These are phyloP conservation scores for Leucoraja ocellata DNA, from an alignment of 2,797 vertebrate species.

Conservation along the genomic window DNA sequence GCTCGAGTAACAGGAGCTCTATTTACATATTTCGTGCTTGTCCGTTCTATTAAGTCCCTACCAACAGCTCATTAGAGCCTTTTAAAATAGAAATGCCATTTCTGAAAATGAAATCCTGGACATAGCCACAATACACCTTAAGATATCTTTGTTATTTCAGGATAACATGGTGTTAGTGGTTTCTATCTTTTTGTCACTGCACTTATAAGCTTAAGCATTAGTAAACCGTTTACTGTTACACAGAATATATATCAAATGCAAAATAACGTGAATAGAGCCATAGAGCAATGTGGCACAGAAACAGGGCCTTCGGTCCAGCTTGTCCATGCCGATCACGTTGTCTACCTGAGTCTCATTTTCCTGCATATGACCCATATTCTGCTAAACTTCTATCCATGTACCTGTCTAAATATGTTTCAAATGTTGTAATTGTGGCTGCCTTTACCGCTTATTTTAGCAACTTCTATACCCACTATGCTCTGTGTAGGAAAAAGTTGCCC, in stretches of 20 bases:
- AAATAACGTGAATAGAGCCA: neutral
- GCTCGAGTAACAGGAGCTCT: neutral
- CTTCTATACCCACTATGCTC: too few species aligned
- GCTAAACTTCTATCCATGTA: too few species aligned
- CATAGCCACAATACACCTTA: neutral
- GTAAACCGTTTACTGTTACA: neutral
- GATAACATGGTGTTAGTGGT: neutral
- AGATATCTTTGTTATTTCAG: neutral
- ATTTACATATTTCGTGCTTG: neutral
- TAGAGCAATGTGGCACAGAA: too few species aligned
- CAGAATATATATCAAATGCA: neutral
- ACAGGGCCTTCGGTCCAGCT: too few species aligned
- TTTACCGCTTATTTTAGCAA: too few species aligned
- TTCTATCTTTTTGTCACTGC: neutral
- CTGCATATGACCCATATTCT: too few species aligned
- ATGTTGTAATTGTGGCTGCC: too few species aligned
- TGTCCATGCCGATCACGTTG: too few species aligned
- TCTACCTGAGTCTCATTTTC: too few species aligned
- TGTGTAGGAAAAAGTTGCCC: too few species aligned
- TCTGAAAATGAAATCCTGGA: neutral
- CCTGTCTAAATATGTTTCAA: too few species aligned
- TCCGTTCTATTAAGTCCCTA: neutral
- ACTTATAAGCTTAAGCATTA: neutral
- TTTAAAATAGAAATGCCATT: neutral
- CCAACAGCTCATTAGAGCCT: neutral